Conservation (phyloP, 2,113 vertebrate species). For the Anser cygnoides region DNA sequence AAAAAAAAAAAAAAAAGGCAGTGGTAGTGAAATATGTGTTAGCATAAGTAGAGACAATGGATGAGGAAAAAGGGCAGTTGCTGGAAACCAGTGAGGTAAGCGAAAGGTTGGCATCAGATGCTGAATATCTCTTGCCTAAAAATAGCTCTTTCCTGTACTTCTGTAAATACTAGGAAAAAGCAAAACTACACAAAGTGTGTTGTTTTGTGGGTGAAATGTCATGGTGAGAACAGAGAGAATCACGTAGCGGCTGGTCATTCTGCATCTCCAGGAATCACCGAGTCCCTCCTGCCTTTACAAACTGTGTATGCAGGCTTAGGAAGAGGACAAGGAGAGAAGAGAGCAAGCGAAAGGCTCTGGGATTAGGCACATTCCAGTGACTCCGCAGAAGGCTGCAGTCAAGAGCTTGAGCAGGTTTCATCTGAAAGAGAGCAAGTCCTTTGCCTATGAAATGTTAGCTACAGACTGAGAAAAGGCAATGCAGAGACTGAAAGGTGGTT, state of each 20-base stretch:
- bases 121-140: not conserved
- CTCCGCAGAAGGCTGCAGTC: not conserved
- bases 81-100: not conserved
- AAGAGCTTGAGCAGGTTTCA: not conserved
- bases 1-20: not conserved
- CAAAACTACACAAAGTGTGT: not conserved
- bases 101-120: not conserved
- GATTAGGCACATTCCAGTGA: not conserved
- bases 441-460: not conserved
- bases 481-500: not conserved
- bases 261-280: not conserved
- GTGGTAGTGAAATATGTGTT: not conserved
- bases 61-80: not conserved
- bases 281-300: not conserved
- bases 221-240: not conserved
- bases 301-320: too few relatives aligned
- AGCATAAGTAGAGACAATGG: not conserved
- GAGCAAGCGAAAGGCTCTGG: not conserved
- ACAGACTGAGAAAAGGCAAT: not conserved
- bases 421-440: not conserved
- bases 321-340: not conserved
- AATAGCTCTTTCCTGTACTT: not conserved
- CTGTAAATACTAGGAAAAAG: not conserved
- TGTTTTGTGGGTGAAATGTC: not conserved
- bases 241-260: not conserved